A percentile compares a stretch with the other conserved stretches of the same genome.
Evolutionary conservation across 1,140 invertebrate species (phyloP).

Genomic region (Battus philenor): DNA sequence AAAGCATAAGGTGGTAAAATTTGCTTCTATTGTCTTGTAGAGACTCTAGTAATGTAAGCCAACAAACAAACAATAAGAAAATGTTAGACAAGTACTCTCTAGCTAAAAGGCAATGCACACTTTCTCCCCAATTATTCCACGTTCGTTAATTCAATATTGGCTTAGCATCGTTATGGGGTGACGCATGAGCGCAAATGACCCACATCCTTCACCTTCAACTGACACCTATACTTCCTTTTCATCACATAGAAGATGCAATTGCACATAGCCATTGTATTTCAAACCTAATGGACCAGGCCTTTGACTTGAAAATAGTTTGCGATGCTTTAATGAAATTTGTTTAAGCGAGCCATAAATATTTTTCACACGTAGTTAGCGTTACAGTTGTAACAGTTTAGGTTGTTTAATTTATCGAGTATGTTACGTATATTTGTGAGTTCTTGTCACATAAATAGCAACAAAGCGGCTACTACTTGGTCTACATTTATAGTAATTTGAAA

Average conservation of each 20-base stretch:
- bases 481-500: too few relatives aligned
- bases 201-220: conserved; percentile 55
- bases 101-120: conserved; percentile 19
- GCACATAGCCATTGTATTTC: conserved; percentile 7
- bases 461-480: background rate
- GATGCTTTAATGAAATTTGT: background rate
- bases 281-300: background rate
- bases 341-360: conserved; percentile 15
- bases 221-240: conserved; percentile 33
- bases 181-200: conserved; percentile 35
- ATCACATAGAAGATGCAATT: conserved; percentile 19
- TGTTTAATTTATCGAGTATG: conserved; percentile 1
- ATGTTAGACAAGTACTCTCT: conserved; percentile 7
- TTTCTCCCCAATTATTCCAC: conserved; percentile 67
- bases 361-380: conserved; percentile 12
- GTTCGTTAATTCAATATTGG: conserved; percentile 69
- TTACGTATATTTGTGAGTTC: background rate
- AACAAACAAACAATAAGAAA: too few relatives aligned
- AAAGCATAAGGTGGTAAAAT: too few relatives aligned
- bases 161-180: conserved; percentile 46
- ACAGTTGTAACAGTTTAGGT: conserved; percentile 4
- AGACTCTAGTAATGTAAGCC: too few relatives aligned
- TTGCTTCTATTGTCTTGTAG: too few relatives aligned
- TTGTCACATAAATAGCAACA: background rate
- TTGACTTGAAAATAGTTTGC: conserved; percentile 1